Base-by-base conservation (phyloP, 2,888 invertebrate species). In the Empis livida region DNA sequence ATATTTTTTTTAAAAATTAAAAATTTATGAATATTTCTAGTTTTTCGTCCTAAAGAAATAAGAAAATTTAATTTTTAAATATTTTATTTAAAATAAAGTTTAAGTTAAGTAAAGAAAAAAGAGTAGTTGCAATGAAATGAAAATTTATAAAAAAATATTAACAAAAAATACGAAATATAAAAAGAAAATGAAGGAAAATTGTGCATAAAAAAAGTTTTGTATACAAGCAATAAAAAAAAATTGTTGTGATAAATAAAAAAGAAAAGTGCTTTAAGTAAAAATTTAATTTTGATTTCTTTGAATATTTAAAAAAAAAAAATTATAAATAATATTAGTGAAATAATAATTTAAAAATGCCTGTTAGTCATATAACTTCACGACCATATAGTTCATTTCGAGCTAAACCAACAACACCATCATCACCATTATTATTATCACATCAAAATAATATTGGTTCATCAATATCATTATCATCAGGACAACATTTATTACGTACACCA, bases 301-400 rank as follows among this genome's bases (percentile, higher is more conserved):
- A 35, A 42, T 40, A 44, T 44, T 51, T 57, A 50, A 51, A 52
- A 55, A 37, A 39, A n/a, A 32, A 23, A 37, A 37, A 48, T 42
- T 17, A 13, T 23, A 30, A 43, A 44, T 17, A 16, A 38, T 31
- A 3, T 43, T 16, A 32, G 17, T 31, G 43, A 40, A 49, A 27
- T 3, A 51, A 47, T 40, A 42, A 40, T 32, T 14, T 41, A 54
- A 65, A 62, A 62, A 68, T 68, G 67, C 66, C 67, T 51, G 61
- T 64, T 55, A 64, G 67, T 57, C 66, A 66, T 53, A 61, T 63
- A 54, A 58, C 56, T 56, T 60, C 61, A 53, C 62, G 68, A 55
- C 68, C 69, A 40, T 68, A 68, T 44, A 69, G 68, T 58, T 68
- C 68, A 37, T 69, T 69, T 55, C 61, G 69, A 54, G 60, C 64